Conservation (phyloP, 2,797 vertebrate species). For the Lates japonicus region DNA sequence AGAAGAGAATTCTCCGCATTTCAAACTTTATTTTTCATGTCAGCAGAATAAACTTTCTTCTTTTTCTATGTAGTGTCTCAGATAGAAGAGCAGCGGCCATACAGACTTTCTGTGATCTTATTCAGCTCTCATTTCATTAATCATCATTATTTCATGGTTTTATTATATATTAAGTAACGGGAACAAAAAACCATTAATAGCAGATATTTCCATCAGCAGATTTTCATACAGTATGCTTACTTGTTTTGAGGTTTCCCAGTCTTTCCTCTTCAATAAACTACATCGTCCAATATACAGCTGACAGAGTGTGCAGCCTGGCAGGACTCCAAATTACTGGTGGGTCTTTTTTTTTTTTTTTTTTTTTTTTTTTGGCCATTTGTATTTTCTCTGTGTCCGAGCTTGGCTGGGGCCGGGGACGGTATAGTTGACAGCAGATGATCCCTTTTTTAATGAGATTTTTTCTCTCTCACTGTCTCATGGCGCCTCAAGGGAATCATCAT, state of each 20-base stretch:
- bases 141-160: constrained; percentile 13
- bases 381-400: constrained; percentile 65
- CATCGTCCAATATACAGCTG: constrained; percentile 32
- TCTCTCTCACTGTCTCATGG: constrained; percentile 58
- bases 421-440: constrained; percentile 76
- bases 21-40: constrained; percentile 13
- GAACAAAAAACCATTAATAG: constrained; percentile 7
- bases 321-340: constrained; percentile 55
- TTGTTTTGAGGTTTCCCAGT: constrained; percentile 31
- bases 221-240: constrained; percentile 25
- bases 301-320: constrained; percentile 48
- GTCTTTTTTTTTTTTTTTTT: too few relatives aligned
- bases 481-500: constrained; percentile 76
- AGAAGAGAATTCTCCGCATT: constrained; percentile 13
- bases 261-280: constrained; percentile 17
- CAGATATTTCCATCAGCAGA: constrained; percentile 34
- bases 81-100: background rate
- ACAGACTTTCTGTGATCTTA: background rate
- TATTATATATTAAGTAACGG: constrained; percentile 13
- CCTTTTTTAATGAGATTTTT: constrained; percentile 80
- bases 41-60: background rate
- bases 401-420: constrained; percentile 32
- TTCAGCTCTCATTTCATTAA: background rate
- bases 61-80: constrained; percentile 2
- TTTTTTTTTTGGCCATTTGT: constrained; percentile 68